Base-by-base conservation (phyloP, 1,140 invertebrate species). In the Pseudomyrmex pallidus region DNA sequence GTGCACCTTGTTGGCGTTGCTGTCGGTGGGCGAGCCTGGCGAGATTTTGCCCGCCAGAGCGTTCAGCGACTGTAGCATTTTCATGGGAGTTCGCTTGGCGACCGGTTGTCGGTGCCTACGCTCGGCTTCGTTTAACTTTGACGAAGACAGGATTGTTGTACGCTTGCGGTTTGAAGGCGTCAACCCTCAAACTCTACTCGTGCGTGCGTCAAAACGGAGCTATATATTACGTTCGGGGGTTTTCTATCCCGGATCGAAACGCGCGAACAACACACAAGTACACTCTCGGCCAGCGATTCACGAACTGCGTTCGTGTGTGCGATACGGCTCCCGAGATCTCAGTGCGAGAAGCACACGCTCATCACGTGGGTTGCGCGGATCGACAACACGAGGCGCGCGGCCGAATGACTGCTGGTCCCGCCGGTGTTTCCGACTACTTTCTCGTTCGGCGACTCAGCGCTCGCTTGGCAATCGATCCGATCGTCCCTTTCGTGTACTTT, bases 31-130 rank as follows among this genome's bases (percentile, higher is more conserved):
- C 77, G 94, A 95, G 84, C 96, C 96, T 90, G 97, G 96, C 93
- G 97, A 97, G 94, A 97, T 96, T 94, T 97, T 97, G 90, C 96
- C 96, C 93, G 96, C 97, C 94, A 97, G 95, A 92, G 96, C 96
- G 94, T 97, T 97, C 93, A 97, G 94, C 83, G 97, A 97, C 92
- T 97, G 96, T 91, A 97, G 94, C 97, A 97, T 97, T 93, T 94
- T 94, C 93, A 94, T 94, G 44, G 91, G 92, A 64, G 74, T 89
- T 78, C 91, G 91, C 17, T 70, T 83, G 78, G 88, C 84, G 67
- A 90, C 85, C 89, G 90, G 63, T 13, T 90, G 82, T 44, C 88
- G 91, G 89, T 91, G 89, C 84, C 89, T 84, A 76, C 80, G 86
- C 82, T 89, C 87, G 25, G 78, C 68, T 62, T 89, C 88, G 85